These are phyloP conservation scores for Podarcis siculus DNA, from an alignment of 2,797 vertebrate species.

Conservation along the genomic window DNA sequence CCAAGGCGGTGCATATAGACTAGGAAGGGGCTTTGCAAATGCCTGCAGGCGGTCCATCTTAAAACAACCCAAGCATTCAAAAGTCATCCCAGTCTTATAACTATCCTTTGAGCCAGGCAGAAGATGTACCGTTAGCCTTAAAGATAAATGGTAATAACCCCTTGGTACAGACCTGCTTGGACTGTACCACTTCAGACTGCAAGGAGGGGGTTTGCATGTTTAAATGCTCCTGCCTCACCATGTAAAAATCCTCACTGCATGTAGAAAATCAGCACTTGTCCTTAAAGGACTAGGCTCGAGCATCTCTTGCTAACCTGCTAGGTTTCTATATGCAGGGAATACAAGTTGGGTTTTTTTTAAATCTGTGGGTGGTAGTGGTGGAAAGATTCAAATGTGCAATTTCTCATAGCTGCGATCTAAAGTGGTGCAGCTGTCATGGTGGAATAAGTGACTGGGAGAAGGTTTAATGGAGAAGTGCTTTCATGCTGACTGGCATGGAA, in stretches of 20 bases:
- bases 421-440: neutral
- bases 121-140: neutral
- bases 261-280: neutral
- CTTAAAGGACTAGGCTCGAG: neutral
- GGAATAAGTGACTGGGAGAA: neutral
- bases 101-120: neutral
- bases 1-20: conserved; percentile 25
- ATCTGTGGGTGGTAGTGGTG: neutral
- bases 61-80: conserved; percentile 37
- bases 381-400: neutral
- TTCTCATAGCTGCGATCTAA: neutral
- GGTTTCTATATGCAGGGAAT: neutral
- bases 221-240: neutral
- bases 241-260: neutral
- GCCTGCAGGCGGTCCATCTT: conserved; percentile 23
- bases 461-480: neutral
- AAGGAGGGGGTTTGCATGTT: too few species aligned
- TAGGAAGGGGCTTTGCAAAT: conserved; percentile 37
- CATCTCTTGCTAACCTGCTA: neutral
- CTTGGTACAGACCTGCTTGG: neutral
- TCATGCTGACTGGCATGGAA: neutral
- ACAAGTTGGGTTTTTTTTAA: neutral
- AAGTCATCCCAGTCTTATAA: neutral
- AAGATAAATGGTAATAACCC: neutral
- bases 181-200: neutral